These are phyloP conservation scores for Leptarthrus brevirostris DNA, from an alignment of 2,888 invertebrate species.

Conservation along the genomic window DNA sequence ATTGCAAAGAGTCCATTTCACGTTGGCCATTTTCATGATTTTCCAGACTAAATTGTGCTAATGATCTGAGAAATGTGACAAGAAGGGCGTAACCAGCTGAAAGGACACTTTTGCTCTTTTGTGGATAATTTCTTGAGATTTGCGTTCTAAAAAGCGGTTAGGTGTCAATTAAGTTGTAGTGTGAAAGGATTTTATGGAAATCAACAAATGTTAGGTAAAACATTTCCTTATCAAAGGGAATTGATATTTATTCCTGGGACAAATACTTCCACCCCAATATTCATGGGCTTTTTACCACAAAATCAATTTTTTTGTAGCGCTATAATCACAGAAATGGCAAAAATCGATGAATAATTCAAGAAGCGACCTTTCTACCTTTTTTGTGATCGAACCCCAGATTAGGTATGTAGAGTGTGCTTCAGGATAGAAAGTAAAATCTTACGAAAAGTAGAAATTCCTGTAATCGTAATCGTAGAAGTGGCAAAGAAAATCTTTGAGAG, in stretches of 20 bases:
- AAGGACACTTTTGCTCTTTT: constrained; percentile 11
- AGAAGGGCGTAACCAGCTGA: neutral
- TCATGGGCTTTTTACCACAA: constrained; percentile 19
- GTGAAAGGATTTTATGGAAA: neutral
- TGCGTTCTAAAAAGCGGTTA: neutral
- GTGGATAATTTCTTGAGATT: neutral
- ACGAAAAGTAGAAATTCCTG: constrained; percentile 9
- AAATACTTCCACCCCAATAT: constrained; percentile 9
- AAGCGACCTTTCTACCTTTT: constrained; percentile 6
- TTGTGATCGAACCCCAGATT: constrained; percentile 12
- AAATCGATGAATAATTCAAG: constrained; percentile 52
- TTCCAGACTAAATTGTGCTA: neutral
- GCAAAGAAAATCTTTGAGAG: constrained; percentile 10
- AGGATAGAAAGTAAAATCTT: neutral
- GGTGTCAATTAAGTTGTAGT: neutral
- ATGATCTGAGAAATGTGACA: neutral
- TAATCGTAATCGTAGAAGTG: neutral
- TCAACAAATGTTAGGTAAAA: neutral
- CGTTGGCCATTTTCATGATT: constrained; percentile 11
- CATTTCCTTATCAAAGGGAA: neutral
- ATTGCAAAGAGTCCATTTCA: constrained; percentile 17
- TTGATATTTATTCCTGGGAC: neutral
- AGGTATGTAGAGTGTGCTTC: neutral
- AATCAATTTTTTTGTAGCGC: constrained; percentile 33
- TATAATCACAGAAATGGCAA: constrained; percentile 42